These are phyloP conservation scores for Carcharodon carcharias DNA, from an alignment of 2,797 vertebrate genomes.

Conservation along the genomic window DNA sequence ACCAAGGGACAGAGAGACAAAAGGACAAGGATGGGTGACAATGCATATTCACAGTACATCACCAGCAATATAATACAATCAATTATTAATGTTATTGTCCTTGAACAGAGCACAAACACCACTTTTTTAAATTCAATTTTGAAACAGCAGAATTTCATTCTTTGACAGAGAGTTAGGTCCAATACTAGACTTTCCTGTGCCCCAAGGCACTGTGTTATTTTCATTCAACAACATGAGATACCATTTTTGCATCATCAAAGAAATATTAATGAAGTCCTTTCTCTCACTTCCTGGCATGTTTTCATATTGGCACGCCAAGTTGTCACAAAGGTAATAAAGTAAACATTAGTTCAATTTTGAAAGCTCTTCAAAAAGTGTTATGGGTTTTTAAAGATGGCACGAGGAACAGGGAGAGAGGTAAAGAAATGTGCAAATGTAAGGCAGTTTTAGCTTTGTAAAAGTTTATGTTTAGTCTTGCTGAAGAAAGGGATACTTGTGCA, in stretches of 20 bases:
- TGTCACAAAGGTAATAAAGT: not conserved
- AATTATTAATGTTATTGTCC: not conserved
- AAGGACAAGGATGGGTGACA: not conserved
- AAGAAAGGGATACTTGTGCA: not conserved
- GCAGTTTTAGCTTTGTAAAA: not conserved
- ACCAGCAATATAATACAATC: not conserved
- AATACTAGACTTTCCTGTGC: not conserved
- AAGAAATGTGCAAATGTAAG: not conserved
- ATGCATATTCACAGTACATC: not conserved
- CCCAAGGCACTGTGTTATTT: slow-evolving; percentile 13
- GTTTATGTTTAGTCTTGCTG: not conserved
- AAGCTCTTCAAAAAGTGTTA: not conserved
- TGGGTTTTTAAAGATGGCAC: not conserved
- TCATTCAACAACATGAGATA: not conserved
- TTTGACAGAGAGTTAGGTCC: not conserved
- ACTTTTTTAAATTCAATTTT: slow-evolving; percentile 15
- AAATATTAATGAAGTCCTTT: slow-evolving; percentile 24
- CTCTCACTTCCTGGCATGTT: slow-evolving; percentile 17
- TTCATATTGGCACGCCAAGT: not conserved
- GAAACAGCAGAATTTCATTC: slow-evolving; percentile 16
- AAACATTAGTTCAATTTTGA: not conserved
- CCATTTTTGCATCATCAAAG: not conserved
- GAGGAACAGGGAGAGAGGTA: not conserved
- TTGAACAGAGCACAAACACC: slow-evolving; percentile 17
- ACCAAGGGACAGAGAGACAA: not conserved